phyloP scores from a whole-genome alignment of 2,797 vertebrate genomes.

The Malacoraja senta region DNA sequence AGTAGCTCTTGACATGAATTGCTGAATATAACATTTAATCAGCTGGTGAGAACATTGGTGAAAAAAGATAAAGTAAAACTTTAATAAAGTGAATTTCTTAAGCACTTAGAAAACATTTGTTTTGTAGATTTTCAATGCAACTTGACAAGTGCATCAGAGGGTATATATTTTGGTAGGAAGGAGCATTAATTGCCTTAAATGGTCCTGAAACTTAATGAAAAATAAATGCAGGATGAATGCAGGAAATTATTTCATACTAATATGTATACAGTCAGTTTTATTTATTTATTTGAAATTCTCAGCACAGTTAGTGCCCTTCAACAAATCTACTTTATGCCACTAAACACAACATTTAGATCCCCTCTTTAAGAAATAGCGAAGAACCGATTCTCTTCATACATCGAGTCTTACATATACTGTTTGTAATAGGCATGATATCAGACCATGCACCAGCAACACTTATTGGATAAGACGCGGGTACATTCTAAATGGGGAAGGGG shows the following conservation, averaged over 20 bases:
- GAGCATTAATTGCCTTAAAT: not conserved
- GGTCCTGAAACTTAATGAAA: not conserved
- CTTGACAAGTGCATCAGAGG: not conserved
- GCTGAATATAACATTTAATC: not conserved
- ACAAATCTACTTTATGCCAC: not conserved
- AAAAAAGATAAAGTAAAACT: not conserved
- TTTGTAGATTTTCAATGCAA: not conserved
- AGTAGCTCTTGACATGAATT: not conserved
- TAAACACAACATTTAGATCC: conserved; percentile 17
- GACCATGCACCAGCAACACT: conserved; percentile 4
- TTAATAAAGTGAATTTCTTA: not conserved
- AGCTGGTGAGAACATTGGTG: not conserved
- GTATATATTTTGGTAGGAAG: not conserved
- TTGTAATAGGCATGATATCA: conserved; percentile 24
- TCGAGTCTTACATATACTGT: not conserved
- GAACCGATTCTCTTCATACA: conserved; percentile 17
- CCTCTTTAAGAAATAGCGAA: not conserved
- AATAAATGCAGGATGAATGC: conserved; percentile 4
- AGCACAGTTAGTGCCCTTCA: conserved; percentile 20
- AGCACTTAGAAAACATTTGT: not conserved
- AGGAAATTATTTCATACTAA: conserved; percentile 19
- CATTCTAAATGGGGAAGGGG: conserved; percentile 48
- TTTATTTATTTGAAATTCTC: conserved; percentile 13
- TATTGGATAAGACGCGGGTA: conserved; percentile 43
- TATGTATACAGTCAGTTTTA: conserved; percentile 5